Conservation (phyloP, 1,140 invertebrate genomes). For the Drosophila rufa region DNA sequence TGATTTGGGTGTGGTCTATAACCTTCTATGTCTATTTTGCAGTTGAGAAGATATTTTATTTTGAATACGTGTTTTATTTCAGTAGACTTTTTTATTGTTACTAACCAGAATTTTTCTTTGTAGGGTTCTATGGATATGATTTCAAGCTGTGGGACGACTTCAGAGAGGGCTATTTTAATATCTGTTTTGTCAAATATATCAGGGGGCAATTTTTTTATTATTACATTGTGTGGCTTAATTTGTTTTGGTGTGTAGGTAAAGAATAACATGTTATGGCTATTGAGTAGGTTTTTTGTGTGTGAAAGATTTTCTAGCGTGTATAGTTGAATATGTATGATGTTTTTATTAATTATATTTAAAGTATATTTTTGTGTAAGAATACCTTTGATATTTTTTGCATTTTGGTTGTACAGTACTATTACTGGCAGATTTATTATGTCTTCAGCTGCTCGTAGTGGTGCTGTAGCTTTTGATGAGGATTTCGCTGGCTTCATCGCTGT, state of each 20-base stretch:
- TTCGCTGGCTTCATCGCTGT: no score
- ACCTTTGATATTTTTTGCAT: neutral
- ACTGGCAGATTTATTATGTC: no score
- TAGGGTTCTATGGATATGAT: neutral
- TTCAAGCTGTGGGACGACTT: neutral
- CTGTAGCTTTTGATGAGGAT: no score
- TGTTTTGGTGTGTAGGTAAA: neutral
- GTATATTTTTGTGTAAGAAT: neutral
- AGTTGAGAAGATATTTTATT: neutral
- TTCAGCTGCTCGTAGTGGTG: no score
- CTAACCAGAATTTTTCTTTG: neutral
- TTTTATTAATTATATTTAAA: neutral
- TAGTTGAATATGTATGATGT: neutral
- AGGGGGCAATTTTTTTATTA: neutral
- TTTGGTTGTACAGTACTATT: neutral
- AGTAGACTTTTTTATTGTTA: neutral
- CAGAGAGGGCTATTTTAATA: neutral
- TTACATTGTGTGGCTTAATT: neutral
- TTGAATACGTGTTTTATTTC: constrained; percentile 1
- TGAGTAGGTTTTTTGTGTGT: neutral
- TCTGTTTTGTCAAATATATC: neutral
- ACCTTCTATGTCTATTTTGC: neutral
- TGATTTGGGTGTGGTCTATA: neutral
- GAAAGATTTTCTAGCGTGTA: neutral
- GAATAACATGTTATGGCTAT: neutral